phyloP scores from a whole-genome alignment of 2,113 vertebrate species.

The Passer domesticus region DNA sequence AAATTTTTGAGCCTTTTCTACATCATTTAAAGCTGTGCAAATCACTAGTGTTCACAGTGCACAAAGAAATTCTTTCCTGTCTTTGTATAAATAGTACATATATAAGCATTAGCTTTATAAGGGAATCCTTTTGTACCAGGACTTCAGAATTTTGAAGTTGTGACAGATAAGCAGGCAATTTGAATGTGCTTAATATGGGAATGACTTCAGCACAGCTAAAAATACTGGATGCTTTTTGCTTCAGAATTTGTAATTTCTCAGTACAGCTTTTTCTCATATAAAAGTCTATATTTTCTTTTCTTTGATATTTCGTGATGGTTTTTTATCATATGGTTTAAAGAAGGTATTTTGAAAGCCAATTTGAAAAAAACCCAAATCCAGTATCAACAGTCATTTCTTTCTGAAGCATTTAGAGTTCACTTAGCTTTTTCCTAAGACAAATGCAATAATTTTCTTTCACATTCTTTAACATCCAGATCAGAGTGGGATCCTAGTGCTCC shows the following conservation, averaged over 20 bases:
- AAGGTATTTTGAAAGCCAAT: background rate
- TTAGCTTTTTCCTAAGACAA: background rate
- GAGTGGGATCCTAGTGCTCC: background rate
- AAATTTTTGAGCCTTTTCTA: background rate
- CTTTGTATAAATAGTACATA: background rate
- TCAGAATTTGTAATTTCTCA: background rate
- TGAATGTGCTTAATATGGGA: background rate
- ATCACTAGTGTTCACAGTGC: background rate
- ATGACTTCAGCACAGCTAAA: background rate
- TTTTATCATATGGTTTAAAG: background rate
- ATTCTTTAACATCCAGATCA: background rate
- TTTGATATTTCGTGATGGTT: background rate
- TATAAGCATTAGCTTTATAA: background rate
- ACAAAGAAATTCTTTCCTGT: background rate
- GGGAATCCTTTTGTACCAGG: background rate
- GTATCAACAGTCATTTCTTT: background rate
- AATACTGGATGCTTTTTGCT: background rate
- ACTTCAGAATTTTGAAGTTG: background rate
- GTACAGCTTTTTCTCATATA: background rate
- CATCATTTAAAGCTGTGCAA: background rate
- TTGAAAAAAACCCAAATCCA: background rate
- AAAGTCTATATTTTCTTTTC: background rate
- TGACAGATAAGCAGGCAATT: background rate
- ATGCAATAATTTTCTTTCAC: background rate
- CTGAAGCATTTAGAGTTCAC: background rate